Base-by-base conservation (phyloP, 2,113 vertebrate genomes). In the Planiliza haematocheilus region DNA sequence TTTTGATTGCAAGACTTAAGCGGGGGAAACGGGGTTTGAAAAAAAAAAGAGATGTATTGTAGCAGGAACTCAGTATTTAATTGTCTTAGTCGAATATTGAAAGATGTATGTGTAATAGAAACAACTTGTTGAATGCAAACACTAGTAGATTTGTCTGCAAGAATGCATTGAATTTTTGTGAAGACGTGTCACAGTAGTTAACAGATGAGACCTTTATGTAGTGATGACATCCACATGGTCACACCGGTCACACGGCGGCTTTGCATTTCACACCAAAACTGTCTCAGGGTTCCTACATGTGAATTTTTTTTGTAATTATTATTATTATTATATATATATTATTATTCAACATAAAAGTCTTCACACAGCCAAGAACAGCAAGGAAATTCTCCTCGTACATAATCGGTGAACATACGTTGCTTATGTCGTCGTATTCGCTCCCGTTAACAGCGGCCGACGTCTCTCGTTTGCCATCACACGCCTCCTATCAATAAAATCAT, bases 11-110 rank as follows among this genome's bases (percentile, higher is more conserved):
- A 81, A 57, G 74, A 78, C 78, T 77, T 78, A 69, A 76, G 69
- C 5, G 24, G 10, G 70, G 76, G 53, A 14, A 51, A 30, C 6
- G 20, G 66, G 77, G 45, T 49, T n/a, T 50, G 37, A 38, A 48
- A 45, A 51, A 48, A 58, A 55, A 70, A 50, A 72, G 48, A 62
- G 57, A 59, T 78, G 81, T 83, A 84, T 91, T 86, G 71, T 79
- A 77, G 77, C 59, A 69, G 81, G 57, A 82, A 82, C 41, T 86
- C 90, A 93, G 89, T 93, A 94, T 94, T 93, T 94, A 91, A 93
- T 91, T 86, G 88, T 93, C 68, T 83, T 90, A 84, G 81, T 90
- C 80, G 77, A 80, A 86, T 91, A 90, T 86, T 91, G 64, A 91
- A 84, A 88, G 62, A 85, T 84, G 79, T 91, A 93, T 92, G 90